Conservation (phyloP, 2,888 invertebrate genomes). For the Brenthis daphne region DNA sequence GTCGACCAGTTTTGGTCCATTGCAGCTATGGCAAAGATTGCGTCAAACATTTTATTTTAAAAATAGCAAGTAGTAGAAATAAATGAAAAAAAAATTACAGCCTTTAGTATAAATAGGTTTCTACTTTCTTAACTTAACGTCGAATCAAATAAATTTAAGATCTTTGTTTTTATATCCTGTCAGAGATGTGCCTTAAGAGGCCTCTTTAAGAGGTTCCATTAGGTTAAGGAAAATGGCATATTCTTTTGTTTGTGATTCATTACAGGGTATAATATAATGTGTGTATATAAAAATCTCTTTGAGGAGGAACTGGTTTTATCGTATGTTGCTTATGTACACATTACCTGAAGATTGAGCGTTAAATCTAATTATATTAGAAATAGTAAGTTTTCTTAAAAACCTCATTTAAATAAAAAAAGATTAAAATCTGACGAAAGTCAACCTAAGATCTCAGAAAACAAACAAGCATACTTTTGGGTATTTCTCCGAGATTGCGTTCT, state of each 20-base stretch:
- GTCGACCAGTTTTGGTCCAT: too few species aligned
- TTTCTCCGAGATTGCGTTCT: too few species aligned
- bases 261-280: neutral
- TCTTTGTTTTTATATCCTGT: conserved; percentile 30
- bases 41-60: neutral
- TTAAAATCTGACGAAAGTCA: too few species aligned
- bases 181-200: conserved; percentile 30
- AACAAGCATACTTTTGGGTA: too few species aligned
- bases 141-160: conserved; percentile 32
- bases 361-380: too few species aligned
- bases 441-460: too few species aligned
- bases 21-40: neutral
- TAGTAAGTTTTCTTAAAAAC: too few species aligned
- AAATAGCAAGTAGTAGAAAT: neutral
- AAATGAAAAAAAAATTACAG: neutral
- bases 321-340: too few species aligned
- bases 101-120: conserved; percentile 12
- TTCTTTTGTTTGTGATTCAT: conserved; percentile 20
- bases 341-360: too few species aligned
- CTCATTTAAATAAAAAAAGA: too few species aligned
- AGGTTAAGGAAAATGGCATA: conserved; percentile 28
- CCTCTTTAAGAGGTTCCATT: conserved; percentile 28
- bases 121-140: conserved; percentile 23
- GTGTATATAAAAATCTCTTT: neutral
- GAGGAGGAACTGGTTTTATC: neutral